These are phyloP conservation scores for Himalopsyche anomala DNA, from an alignment of 2,888 invertebrate genomes.

Conservation along the genomic window DNA sequence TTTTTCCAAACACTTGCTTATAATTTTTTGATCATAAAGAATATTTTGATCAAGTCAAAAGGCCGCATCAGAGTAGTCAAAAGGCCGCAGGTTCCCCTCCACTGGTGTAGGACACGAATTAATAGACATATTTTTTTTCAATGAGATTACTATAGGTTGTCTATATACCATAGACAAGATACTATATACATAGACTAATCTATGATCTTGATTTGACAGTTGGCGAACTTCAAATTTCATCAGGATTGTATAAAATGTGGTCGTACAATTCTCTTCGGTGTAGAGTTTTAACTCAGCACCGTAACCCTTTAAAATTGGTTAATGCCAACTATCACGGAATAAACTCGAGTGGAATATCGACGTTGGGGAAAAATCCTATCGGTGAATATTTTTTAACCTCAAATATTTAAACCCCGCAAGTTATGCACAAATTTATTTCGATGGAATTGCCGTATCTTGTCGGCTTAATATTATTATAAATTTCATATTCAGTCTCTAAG, in stretches of 20 bases:
- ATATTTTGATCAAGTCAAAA: too few species aligned
- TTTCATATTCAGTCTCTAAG: background rate
- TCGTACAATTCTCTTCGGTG: constrained; percentile 9
- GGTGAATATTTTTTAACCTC: constrained; percentile 25
- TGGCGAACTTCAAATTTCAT: constrained; percentile 19
- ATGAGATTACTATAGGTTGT: background rate
- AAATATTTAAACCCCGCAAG: background rate
- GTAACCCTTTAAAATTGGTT: background rate
- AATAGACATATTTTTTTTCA: too few species aligned
- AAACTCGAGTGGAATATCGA: background rate
- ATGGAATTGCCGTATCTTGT: too few species aligned
- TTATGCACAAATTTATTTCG: too few species aligned
- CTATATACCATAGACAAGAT: background rate
- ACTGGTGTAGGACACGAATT: too few species aligned
- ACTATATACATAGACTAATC: background rate
- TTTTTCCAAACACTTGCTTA: too few species aligned
- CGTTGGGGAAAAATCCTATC: background rate
- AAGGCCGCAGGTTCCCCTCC: too few species aligned
- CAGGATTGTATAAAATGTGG: background rate
- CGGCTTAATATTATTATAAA: background rate
- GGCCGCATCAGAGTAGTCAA: too few species aligned
- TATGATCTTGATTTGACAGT: background rate
- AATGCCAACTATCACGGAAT: background rate
- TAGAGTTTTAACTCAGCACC: background rate
- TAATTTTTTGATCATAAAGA: too few species aligned